Conservation (phyloP, 2,113 vertebrate genomes). For the Nothobranchius kuhntae region DNA sequence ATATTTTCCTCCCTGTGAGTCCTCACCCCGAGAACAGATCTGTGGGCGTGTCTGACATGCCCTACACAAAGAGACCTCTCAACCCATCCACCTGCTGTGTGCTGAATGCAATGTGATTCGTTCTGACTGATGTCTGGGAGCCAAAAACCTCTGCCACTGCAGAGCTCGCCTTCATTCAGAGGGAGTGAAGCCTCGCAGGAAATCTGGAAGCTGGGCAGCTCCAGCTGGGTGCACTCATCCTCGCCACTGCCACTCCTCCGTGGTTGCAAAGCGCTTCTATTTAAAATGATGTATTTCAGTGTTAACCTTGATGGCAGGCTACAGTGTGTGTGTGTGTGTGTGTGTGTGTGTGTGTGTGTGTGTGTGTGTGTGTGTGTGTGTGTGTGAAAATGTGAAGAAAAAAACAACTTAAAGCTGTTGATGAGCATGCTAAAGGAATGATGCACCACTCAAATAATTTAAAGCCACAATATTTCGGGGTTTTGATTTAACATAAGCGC, state of each 20-base stretch:
- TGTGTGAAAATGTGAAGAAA: constrained; percentile 14
- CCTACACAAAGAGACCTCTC: constrained; percentile 29
- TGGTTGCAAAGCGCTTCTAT: constrained; percentile 48
- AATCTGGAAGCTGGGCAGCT: constrained; percentile 41
- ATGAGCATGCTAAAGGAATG: constrained; percentile 20
- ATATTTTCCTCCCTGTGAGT: background rate
- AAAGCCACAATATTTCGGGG: too few relatives aligned
- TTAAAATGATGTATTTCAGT: constrained; percentile 50
- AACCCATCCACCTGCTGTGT: constrained; percentile 22
- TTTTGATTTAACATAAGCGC: background rate
- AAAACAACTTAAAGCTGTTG: background rate
- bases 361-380: constrained; percentile 16
- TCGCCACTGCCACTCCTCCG: constrained; percentile 32
- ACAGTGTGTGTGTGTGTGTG: background rate
- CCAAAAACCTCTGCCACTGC: constrained; percentile 32
- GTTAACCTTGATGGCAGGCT: constrained; percentile 51
- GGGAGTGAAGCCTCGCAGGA: constrained; percentile 46
- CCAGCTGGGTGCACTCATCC: constrained; percentile 51
- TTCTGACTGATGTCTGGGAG: constrained; percentile 55
- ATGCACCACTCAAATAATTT: constrained; percentile 6
- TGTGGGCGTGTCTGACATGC: constrained; percentile 49
- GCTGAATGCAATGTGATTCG: constrained; percentile 47
- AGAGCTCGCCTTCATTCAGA: constrained; percentile 31
- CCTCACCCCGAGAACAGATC: constrained; percentile 14
- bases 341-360: background rate